Percentiles rank a stretch among this genome's conserved stretches.
phyloP scores from a whole-genome alignment of 2,888 invertebrate genomes.

The Crematogaster levior region DNA sequence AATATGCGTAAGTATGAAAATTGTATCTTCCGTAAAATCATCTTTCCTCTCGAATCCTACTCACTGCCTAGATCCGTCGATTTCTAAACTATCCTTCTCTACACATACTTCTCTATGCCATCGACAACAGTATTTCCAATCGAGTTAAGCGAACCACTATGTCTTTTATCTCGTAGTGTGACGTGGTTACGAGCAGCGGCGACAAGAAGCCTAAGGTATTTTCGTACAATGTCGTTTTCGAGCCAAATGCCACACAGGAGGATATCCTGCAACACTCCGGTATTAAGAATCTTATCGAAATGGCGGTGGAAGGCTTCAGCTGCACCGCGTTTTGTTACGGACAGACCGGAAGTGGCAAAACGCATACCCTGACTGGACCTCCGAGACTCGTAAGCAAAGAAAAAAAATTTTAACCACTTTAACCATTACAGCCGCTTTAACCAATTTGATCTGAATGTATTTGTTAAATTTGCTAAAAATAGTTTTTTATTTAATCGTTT shows the following conservation, averaged over 20 bases:
- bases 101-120: neutral
- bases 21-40: neutral
- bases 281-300: conserved; percentile 95
- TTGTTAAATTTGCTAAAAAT: too few species aligned
- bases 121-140: neutral
- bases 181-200: conserved; percentile 82
- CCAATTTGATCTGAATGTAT: neutral
- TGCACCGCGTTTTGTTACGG: conserved; percentile 98
- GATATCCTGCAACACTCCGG: conserved; percentile 97
- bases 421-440: too few species aligned
- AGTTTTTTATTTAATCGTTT: too few species aligned
- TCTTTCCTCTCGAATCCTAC: neutral
- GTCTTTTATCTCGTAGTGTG: conserved; percentile 73
- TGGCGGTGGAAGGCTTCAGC: conserved; percentile 97
- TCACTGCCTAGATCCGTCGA: neutral
- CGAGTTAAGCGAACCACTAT: neutral
- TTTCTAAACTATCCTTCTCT: neutral
- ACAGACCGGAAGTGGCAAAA: conserved; percentile 98
- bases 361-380: conserved; percentile 97
- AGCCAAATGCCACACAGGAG: conserved; percentile 94
- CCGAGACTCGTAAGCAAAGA: conserved; percentile 90
- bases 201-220: conserved; percentile 94
- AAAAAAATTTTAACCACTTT: neutral
- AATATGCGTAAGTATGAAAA: conserved; percentile 88
- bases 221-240: conserved; percentile 97